Percentiles rank a stretch among this genome's conserved stretches.
Conservation (phyloP, 2,797 vertebrate genomes). For the Sus cebifrons region DNA sequence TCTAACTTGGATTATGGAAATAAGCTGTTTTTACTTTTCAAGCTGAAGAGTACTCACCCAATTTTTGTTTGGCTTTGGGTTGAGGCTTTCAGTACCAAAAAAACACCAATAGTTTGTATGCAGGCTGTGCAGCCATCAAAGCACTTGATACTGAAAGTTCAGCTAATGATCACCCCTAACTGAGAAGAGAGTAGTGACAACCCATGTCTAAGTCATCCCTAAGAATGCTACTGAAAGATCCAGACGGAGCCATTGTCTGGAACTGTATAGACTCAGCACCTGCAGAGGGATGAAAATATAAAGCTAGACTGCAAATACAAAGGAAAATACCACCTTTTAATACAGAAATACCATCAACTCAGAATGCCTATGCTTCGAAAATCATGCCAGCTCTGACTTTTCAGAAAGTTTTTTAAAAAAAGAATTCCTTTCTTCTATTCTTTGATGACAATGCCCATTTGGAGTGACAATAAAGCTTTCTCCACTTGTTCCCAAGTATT, state of each 20-base stretch:
- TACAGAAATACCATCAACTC: constrained; percentile 17
- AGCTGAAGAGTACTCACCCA: background rate
- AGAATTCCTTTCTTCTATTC: background rate
- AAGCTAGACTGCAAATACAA: constrained; percentile 29
- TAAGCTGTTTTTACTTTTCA: background rate
- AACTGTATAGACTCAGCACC: constrained; percentile 59
- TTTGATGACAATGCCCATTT: background rate
- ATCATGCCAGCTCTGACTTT: background rate
- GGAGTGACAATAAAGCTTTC: background rate
- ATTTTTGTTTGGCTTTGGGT: constrained; percentile 38
- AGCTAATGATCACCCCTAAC: constrained; percentile 72
- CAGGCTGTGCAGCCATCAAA: background rate
- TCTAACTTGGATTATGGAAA: constrained; percentile 12
- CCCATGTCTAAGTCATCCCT: constrained; percentile 40
- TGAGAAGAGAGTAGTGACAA: constrained; percentile 65
- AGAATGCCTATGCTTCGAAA: background rate
- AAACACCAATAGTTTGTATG: background rate
- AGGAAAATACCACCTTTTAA: constrained; percentile 40
- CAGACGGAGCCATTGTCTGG: constrained; percentile 47
- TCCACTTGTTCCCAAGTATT: background rate
- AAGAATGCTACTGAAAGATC: constrained; percentile 64
- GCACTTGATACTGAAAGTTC: background rate
- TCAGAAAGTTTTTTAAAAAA: background rate
- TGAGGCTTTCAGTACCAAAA: constrained; percentile 17
- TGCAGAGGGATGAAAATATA: constrained; percentile 36